Conservation (phyloP, 2,888 invertebrate species). For the Rapana venosa region DNA sequence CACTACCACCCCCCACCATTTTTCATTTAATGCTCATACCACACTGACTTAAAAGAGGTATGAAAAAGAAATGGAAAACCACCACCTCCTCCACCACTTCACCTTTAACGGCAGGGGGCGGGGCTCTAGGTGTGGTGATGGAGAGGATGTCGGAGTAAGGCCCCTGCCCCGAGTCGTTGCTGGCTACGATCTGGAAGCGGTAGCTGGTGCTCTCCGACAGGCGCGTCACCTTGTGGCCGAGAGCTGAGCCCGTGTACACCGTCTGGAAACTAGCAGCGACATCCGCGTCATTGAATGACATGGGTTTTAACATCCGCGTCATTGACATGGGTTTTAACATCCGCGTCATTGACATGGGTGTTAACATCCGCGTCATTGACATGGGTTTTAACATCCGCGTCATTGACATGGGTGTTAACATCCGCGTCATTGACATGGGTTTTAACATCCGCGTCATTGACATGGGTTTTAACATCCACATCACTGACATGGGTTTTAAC, state of each 20-base stretch:
- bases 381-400: not conserved
- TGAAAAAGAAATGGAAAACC: too few relatives aligned
- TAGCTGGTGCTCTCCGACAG: conserved; percentile 89
- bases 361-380: too few relatives aligned
- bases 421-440: not conserved
- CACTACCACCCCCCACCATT: not conserved
- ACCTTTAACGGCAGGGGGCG: conserved; percentile 88
- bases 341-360: not conserved
- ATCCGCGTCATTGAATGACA: not conserved
- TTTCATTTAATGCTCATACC: too few relatives aligned
- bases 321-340: too few relatives aligned
- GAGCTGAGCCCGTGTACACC: conserved; percentile 87
- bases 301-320: not conserved
- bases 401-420: not conserved
- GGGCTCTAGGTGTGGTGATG: conserved; percentile 87
- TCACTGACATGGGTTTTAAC: too few relatives aligned
- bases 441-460: not conserved
- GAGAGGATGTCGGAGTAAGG: conserved; percentile 86
- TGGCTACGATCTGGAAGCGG: conserved; percentile 90
- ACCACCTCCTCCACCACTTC: not conserved
- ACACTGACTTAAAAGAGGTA: too few relatives aligned
- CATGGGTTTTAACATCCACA: not conserved
- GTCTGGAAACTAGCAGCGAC: conserved; percentile 73
- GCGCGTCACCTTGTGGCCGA: conserved; percentile 89
- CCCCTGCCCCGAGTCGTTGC: conserved; percentile 91